phyloP scores from a whole-genome alignment of 2,888 invertebrate species.

The Polyploca ridens region DNA sequence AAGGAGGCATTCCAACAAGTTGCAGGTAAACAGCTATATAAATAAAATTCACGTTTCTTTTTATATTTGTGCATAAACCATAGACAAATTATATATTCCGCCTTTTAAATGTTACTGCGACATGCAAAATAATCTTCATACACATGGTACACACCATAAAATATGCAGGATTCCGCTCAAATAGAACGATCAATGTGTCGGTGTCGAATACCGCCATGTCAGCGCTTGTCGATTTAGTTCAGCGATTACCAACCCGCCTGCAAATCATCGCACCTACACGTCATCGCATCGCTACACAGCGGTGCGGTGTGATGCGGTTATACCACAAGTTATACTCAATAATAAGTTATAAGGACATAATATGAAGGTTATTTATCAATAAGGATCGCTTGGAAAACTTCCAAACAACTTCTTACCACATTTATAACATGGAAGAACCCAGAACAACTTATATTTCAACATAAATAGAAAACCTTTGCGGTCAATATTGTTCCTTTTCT shows the following conservation, averaged over 20 bases:
- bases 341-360: background rate
- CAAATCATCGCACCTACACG: background rate
- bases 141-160: no score
- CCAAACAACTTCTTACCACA: background rate
- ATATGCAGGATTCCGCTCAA: background rate
- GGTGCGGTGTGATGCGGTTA: background rate
- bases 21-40: slow-evolving; percentile 81
- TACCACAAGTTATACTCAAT: no score
- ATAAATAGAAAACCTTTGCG: background rate
- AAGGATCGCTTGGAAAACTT: slow-evolving; percentile 1
- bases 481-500: background rate
- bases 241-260: background rate
- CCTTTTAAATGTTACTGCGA: no score
- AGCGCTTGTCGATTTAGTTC: background rate
- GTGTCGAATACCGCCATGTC: background rate
- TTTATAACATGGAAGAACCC: background rate
- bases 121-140: no score
- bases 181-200: background rate
- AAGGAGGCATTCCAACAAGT: slow-evolving; percentile 92
- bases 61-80: no score
- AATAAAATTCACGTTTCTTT: no score
- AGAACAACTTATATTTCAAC: background rate
- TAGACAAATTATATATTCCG: background rate
- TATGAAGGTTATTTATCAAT: background rate
- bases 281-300: background rate